phyloP scores from a whole-genome alignment of 2,113 vertebrate genomes.

The Ondatra zibethicus region DNA sequence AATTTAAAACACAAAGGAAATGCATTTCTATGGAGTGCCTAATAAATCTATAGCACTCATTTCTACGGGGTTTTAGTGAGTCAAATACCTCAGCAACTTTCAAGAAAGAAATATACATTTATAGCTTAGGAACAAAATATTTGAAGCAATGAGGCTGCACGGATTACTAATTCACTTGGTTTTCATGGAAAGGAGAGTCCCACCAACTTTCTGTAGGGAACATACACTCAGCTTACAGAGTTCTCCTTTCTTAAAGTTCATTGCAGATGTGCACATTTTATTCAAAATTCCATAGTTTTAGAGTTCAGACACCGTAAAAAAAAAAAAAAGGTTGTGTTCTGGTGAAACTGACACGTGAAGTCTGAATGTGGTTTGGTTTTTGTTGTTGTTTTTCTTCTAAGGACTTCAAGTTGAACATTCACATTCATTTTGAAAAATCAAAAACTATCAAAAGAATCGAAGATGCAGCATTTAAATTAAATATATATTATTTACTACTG shows the following conservation, averaged over 20 bases:
- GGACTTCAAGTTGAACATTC: neutral
- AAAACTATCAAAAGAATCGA: conserved; percentile 7
- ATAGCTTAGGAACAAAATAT: conserved; percentile 48
- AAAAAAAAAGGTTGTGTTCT: neutral
- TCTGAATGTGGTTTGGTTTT: neutral
- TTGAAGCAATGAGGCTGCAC: conserved; percentile 27
- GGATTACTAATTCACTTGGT: conserved; percentile 47
- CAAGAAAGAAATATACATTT: conserved; percentile 71
- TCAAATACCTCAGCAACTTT: conserved; percentile 64
- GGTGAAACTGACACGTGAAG: neutral
- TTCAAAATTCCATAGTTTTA: neutral
- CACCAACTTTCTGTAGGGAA: conserved; percentile 32
- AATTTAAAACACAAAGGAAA: conserved; percentile 80
- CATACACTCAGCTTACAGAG: neutral
- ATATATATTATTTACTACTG: neutral
- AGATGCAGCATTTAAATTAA: neutral
- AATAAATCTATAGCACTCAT: conserved; percentile 79
- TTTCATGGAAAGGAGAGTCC: conserved; percentile 37
- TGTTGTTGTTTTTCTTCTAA: neutral
- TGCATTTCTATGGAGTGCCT: conserved; percentile 65
- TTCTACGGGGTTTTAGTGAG: conserved; percentile 70
- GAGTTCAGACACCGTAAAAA: neutral
- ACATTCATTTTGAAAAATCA: conserved; percentile 5
- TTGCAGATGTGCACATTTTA: neutral
- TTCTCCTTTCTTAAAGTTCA: neutral